Base-by-base conservation (phyloP, 2,888 invertebrate genomes). In the Synanthedon myopaeformis region DNA sequence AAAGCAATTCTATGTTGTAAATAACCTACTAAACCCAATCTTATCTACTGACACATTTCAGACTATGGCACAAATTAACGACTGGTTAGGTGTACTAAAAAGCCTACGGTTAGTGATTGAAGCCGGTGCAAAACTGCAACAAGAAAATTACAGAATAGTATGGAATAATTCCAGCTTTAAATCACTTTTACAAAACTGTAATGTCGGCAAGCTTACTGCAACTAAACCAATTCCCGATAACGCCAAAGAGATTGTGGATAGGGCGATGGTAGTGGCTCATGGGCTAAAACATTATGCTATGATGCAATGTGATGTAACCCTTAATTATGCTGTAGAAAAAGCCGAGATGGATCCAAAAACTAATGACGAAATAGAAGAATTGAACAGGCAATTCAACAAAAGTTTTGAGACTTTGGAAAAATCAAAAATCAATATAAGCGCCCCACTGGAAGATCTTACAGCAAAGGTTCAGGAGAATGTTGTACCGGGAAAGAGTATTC, bases 131-230 rank as follows among this genome's bases (percentile, higher is more conserved):
- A 91, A 90, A 70, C 76, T 92, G 56, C 93, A 94, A 71, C 89
- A 91, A 67, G 87, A 90, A 59, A 79, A 88, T 58, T 70, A 90
- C 54, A 90, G 86, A 70, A 78, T 88, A 60, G 73, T 92, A 62
- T 91, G 93, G 90, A 85, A 89, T 73, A 93, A 93, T 75, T 94
- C 94, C 14, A 93, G 91, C 72, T 64, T 94, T 49, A 91, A 89
- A 68, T 83, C 88, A 51, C 61, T 76, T 49, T 56, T 79, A 55
- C 72, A 76, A 56, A 72, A 59, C 54, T 79, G 80, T 58, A 63
- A 75, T 41, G 74, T 80, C 83, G 80, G 82, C 72, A 56, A 70
- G 55, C 55, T 78, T 14, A 62, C 72, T 54, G 63, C 65, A 61
- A 65, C 63, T 52, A 78, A 76, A 62, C 70, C 75, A 49, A 72